Base-by-base conservation (phyloP, 2,797 vertebrate genomes). In the Aplochiton taeniatus region DNA sequence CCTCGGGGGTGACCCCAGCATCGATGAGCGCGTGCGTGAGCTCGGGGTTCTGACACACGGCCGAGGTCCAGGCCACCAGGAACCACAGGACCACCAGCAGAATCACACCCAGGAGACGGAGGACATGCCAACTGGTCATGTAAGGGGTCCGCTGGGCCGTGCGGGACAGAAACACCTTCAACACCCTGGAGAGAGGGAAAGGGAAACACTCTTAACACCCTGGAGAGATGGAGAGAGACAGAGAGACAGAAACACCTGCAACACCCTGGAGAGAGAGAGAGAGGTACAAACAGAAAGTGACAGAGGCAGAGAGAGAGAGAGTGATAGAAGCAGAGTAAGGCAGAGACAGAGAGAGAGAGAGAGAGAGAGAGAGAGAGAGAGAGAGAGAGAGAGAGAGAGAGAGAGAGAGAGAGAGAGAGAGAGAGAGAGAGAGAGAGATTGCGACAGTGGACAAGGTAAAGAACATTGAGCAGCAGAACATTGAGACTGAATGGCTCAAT, bases 161-260 rank as follows among this genome's bases (percentile, higher is more conserved):
- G 70, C 96, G 95, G 46, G 98, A 99, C 76, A 99, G 91, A 86
- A 99, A 99, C 52, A 99, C 95, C 83, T 98, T 98, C 76, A 99
- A 81, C 72, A 98, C 98, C 87, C 98, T 99, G 88, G 13, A 83
- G 19, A 11, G 58, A 0, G 20, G 16, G 13, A 6, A 43, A 4
- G 13, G 12, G 14, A 20, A 18, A 31, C n/a, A n/a, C n/a, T n/a
- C n/a, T n/a, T n/a, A n/a, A n/a, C n/a, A n/a, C n/a, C n/a, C n/a
- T n/a, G n/a, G 14, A 7, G 14, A 51, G 14, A 14, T 46, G 14
- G 11, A 18, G 41, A 45, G 41, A 20, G 9, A 20, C 10, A 46
- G 58, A 58, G 17, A 11, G 14, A 18, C 49, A 52, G 47, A 46
- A 41, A n/a, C n/a, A n/a, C n/a, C n/a, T n/a, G n/a, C n/a, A n/a